These are phyloP conservation scores for Amniataba percoides DNA, from an alignment of 2,797 vertebrate species.

Conservation along the genomic window DNA sequence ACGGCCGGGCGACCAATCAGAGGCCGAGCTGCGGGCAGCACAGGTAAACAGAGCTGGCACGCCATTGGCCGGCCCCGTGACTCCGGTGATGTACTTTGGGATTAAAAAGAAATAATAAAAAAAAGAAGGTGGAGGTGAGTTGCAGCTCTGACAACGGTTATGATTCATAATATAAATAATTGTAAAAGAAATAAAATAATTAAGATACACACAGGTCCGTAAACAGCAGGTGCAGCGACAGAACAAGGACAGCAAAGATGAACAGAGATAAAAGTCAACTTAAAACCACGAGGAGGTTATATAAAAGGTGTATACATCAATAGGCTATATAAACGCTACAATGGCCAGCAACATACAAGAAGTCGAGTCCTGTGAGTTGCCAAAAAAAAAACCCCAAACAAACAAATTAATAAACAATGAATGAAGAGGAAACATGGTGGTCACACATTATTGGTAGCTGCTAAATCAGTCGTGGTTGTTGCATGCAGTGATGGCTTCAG, in stretches of 20 bases:
- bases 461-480: not conserved
- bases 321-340: not conserved
- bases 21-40: constrained; percentile 5
- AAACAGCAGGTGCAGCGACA: not conserved
- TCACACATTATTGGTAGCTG: not conserved
- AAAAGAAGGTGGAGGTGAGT: not conserved
- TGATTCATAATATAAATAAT: no score
- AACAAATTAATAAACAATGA: not conserved
- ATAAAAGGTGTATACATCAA: no score
- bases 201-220: no score
- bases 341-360: not conserved
- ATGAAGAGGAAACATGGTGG: no score
- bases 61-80: constrained; percentile 4
- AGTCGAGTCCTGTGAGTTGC: not conserved
- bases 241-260: not conserved
- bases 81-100: no score
- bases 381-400: no score
- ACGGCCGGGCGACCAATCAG: constrained; percentile 62
- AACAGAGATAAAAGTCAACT: not conserved
- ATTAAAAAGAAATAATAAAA: not conserved
- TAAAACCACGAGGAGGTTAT: not conserved
- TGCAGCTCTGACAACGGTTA: not conserved
- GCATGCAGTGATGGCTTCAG: no score
- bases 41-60: constrained; percentile 59
- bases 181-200: no score